Base-by-base conservation (phyloP, 2,888 invertebrate genomes). In the Cephonodes hylas region DNA sequence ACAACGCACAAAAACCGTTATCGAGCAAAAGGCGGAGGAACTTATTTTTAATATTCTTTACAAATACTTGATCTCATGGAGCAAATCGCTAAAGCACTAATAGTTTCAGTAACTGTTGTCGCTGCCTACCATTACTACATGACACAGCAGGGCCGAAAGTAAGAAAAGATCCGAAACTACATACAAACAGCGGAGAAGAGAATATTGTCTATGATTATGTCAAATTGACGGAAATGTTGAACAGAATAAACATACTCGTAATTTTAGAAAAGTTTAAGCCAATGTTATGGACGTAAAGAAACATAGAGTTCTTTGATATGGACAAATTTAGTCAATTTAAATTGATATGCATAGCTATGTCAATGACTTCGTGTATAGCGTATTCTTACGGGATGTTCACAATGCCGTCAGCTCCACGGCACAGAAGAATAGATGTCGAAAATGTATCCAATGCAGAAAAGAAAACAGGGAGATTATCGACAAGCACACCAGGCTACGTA, bases 341-440 rank as follows among this genome's bases (percentile, higher is more conserved):
- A 73, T 73, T 90, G 0, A 10, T 88, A n/a, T 66, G 83, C 46
- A 38, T 88, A 62, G 79, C 81, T 2, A 63, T 85, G 61, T 82
- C 88, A 4, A 83, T 88, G 84, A 66, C 80, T 6, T 74, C 85
- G n/a, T 74, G 82, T 42, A 62, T 89, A 7, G 82, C 80, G 10
- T 89, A 86, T 67, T 86, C 89, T 1, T 89, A 73, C 61, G 88
- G 88, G 8, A 63, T 84, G 59, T 73, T 84, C 59, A 70, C 76
- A 44, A 13, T 73, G 48, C 75, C 79, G 0, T 48, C 62, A 7
- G 59, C 66, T 10, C 63, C 69, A 10, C 38, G 62, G n/a, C 68
- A 67, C 58, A 66, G 63, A 60, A 63, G 61, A 38, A 59, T 62
- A 4, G 64, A 53, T 0, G 13, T 56, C 25, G 64, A 70, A 3